phyloP scores from a whole-genome alignment of 2,888 invertebrate species.

The Hypolimnas misippus region DNA sequence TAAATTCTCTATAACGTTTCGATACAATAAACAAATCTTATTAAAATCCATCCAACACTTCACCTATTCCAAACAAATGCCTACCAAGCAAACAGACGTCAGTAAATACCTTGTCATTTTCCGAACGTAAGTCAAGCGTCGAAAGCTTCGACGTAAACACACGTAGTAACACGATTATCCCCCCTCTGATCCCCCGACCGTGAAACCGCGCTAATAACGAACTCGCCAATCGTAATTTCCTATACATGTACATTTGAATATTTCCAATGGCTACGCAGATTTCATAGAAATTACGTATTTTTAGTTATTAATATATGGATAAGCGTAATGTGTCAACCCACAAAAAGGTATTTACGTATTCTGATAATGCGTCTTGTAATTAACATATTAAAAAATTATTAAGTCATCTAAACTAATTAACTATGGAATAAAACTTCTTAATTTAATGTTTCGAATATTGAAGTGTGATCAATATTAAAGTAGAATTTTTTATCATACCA shows the following conservation, averaged over 20 bases:
- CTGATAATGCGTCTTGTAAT: no score
- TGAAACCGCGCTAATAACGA: constrained; percentile 59
- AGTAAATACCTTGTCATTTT: constrained; percentile 24
- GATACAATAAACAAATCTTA: neutral
- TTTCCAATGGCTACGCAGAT: constrained; percentile 11
- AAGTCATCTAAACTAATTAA: no score
- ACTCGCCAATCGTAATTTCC: constrained; percentile 57
- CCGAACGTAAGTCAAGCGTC: constrained; percentile 36
- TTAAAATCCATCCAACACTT: constrained; percentile 14
- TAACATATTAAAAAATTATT: no score
- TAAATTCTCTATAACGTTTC: neutral
- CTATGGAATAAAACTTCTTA: no score
- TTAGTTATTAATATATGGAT: neutral
- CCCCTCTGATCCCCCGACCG: constrained; percentile 33
- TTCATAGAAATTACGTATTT: neutral
- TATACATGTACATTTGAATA: constrained; percentile 54
- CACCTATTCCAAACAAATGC: constrained; percentile 17
- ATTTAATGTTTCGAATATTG: no score
- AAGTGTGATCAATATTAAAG: no score
- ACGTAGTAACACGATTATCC: constrained; percentile 40
- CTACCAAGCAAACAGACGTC: constrained; percentile 20
- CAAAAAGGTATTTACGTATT: no score
- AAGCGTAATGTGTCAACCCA: no score
- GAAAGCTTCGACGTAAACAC: constrained; percentile 33
- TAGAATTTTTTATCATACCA: no score